These are phyloP conservation scores for Brachionus paranguensis DNA, from an alignment of 1,140 invertebrate species.

Conservation along the genomic window DNA sequence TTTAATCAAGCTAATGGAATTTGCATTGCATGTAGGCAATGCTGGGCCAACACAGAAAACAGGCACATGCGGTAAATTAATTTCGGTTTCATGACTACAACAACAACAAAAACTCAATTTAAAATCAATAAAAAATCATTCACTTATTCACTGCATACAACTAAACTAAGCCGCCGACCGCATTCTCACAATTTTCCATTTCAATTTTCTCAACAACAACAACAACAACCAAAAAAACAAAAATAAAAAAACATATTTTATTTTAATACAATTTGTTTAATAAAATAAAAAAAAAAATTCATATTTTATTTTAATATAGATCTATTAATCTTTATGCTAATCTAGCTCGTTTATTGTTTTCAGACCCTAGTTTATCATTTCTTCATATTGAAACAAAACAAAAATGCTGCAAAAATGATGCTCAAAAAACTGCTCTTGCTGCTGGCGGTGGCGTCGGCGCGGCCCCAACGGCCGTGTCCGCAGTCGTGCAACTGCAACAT, in stretches of 20 bases:
- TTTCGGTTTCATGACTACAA: background rate
- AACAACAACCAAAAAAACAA: too few species aligned
- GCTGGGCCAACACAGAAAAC: background rate
- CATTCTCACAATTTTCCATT: background rate
- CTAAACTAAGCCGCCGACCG: background rate
- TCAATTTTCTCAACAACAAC: background rate
- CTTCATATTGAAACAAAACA: background rate
- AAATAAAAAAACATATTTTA: background rate
- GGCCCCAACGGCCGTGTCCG: background rate
- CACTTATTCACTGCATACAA: background rate
- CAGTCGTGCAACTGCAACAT: background rate
- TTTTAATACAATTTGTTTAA: background rate
- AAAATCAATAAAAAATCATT: background rate
- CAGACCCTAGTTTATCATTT: background rate
- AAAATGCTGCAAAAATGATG: background rate
- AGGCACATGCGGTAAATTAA: background rate
- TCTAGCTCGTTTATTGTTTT: background rate
- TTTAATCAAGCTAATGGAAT: background rate
- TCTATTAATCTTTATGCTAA: background rate
- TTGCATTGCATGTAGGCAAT: background rate
- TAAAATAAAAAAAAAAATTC: background rate
- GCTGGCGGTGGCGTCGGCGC: background rate
- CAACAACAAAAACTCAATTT: background rate
- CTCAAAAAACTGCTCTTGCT: background rate
- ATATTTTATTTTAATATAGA: background rate